Percentiles rank a stretch among this genome's conserved stretches.
Conservation (phyloP, 2,113 vertebrate genomes). For the Erinaceus europaeus region DNA sequence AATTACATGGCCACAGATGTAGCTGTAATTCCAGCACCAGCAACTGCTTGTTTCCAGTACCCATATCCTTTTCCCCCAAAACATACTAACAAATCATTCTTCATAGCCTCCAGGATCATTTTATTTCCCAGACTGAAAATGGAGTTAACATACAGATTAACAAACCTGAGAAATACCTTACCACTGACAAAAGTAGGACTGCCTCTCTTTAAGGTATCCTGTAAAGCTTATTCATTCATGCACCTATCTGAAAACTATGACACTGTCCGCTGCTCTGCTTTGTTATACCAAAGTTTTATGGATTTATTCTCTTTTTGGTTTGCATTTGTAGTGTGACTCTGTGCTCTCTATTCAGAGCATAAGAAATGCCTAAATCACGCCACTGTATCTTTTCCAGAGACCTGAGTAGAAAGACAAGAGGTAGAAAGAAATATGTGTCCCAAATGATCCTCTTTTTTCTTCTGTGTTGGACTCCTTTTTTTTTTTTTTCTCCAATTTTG, state of each 20-base stretch:
- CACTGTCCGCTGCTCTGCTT: neutral
- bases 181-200: neutral
- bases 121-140: neutral
- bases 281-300: neutral
- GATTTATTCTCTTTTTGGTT: neutral
- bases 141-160: neutral
- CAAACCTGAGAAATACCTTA: neutral
- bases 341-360: neutral
- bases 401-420: no score
- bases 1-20: neutral
- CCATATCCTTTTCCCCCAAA: neutral
- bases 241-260: neutral
- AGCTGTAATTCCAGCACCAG: neutral
- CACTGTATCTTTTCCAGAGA: no score
- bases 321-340: neutral
- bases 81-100: neutral
- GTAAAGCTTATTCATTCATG: neutral
- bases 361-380: neutral
- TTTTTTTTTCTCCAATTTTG: no score
- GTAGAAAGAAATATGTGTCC: no score
- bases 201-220: neutral
- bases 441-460: no score
- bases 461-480: no score
- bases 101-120: neutral
- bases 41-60: neutral